phyloP scores from a whole-genome alignment of 2,797 vertebrate genomes.

The Bryconaethiops microstoma region DNA sequence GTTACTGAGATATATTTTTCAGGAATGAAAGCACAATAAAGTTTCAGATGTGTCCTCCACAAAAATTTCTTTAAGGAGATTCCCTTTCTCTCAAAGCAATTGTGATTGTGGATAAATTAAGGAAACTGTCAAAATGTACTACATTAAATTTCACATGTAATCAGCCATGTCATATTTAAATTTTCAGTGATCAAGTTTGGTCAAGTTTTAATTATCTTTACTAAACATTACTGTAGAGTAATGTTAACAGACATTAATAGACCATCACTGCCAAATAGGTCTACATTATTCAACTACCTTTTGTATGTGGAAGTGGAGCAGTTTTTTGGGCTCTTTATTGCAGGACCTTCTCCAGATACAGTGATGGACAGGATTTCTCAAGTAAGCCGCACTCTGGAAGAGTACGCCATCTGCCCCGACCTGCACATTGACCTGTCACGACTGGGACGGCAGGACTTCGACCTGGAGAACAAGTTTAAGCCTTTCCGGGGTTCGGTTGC shows the following conservation, averaged over 20 bases:
- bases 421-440: slow-evolving; percentile 93
- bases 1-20: slow-evolving; percentile 23
- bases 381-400: slow-evolving; percentile 96
- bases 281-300: not conserved
- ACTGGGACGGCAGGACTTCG: slow-evolving; percentile 95
- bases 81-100: no score
- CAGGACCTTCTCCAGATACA: slow-evolving; percentile 92
- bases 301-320: not conserved
- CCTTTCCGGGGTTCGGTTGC: slow-evolving; percentile 90
- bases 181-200: no score
- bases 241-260: not conserved
- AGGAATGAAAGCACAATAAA: slow-evolving; percentile 11
- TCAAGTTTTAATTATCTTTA: not conserved
- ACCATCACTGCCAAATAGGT: not conserved
- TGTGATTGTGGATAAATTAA: no score
- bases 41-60: not conserved
- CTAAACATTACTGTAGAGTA: not conserved
- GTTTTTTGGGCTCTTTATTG: not conserved
- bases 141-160: not conserved
- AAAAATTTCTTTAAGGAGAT: not conserved
- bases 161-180: not conserved
- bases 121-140: no score
- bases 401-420: slow-evolving; percentile 95
- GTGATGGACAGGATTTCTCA: slow-evolving; percentile 95
- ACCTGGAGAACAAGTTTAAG: slow-evolving; percentile 98